Conservation (phyloP, 2,113 vertebrate species). For the Ellobius talpinus region DNA sequence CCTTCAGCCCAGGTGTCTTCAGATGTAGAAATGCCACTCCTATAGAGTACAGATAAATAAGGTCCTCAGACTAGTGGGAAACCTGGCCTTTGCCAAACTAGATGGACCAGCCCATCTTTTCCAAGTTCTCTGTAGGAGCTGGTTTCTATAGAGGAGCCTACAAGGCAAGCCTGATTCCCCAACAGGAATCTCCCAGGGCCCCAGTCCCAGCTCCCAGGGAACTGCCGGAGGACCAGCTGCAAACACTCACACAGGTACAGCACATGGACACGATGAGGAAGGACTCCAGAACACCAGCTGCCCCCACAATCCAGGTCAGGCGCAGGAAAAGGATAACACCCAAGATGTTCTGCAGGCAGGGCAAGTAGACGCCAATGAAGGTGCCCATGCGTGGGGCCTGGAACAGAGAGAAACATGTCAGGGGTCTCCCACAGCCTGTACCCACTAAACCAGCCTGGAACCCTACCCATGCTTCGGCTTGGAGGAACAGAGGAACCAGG, state of each 20-base stretch:
- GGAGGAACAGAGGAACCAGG: neutral
- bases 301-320: constrained; percentile 97
- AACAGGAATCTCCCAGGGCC: neutral
- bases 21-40: neutral
- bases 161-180: neutral
- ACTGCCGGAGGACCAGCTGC: rapidly evolving
- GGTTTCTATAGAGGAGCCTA: neutral
- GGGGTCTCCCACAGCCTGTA: neutral
- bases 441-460: neutral
- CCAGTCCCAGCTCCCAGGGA: neutral
- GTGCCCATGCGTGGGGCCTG: constrained; percentile 97
- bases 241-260: constrained; percentile 95
- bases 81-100: neutral
- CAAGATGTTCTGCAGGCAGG: constrained; percentile 98
- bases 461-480: neutral
- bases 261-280: constrained; percentile 95
- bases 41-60: neutral
- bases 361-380: constrained; percentile 98
- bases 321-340: constrained; percentile 98
- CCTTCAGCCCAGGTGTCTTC: neutral
- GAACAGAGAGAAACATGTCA: neutral
- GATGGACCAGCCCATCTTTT: neutral
- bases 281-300: constrained; percentile 94
- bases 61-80: neutral
- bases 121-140: neutral